Evolutionary conservation across 1,140 invertebrate genomes (phyloP).

Genomic region (Trichogramma pretiosum): DNA sequence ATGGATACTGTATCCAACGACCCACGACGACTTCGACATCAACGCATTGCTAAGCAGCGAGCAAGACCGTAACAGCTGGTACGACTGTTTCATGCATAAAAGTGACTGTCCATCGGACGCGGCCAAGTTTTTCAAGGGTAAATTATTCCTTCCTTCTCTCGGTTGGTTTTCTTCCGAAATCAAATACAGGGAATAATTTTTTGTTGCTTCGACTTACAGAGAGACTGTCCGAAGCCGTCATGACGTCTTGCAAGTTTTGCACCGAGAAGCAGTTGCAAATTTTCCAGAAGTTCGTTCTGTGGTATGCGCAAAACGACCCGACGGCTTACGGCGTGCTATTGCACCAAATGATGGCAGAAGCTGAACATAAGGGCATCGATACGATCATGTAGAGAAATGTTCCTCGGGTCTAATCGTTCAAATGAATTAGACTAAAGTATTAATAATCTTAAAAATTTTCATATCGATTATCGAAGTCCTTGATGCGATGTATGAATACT

Average conservation of each 20-base stretch:
- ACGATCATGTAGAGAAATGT: too few relatives aligned
- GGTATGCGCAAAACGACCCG: conserved; percentile 26
- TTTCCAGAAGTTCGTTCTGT: conserved; percentile 23
- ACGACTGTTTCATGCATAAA: conserved; percentile 37
- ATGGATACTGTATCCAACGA: too few relatives aligned
- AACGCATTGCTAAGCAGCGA: conserved; percentile 23
- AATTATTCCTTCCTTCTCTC: too few relatives aligned
- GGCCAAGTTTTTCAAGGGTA: conserved; percentile 27
- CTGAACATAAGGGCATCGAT: too few relatives aligned
- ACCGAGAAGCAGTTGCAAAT: conserved; percentile 25
- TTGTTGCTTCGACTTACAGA: conserved; percentile 20
- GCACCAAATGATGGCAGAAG: too few relatives aligned
- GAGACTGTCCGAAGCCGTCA: conserved; percentile 24
- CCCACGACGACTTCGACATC: conserved; percentile 34
- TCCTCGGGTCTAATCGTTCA: too few relatives aligned
- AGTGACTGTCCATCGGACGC: conserved; percentile 30
- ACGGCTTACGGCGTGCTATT: too few relatives aligned
- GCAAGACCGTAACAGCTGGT: conserved; percentile 22
- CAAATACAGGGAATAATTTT: background rate
- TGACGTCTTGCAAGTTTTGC: conserved; percentile 29
- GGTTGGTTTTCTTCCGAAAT: too few relatives aligned
- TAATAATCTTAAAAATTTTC: too few relatives aligned
- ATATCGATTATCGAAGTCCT: too few relatives aligned
- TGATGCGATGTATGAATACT: too few relatives aligned
- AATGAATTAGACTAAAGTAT: too few relatives aligned